Base-by-base conservation (phyloP, 2,888 invertebrate genomes). In the Micropterix aruncella region DNA sequence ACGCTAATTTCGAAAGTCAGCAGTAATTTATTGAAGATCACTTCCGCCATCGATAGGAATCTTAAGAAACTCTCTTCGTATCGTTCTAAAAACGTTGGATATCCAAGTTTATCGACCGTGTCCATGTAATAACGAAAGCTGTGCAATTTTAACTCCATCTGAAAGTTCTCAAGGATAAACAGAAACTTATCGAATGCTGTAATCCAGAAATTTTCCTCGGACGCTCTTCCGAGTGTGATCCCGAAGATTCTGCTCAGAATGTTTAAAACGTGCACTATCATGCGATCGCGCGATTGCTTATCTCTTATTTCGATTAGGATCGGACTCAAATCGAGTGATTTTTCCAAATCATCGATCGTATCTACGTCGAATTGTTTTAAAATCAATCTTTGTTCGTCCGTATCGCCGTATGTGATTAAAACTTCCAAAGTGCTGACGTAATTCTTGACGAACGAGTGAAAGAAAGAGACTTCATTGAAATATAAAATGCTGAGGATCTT, bases 401-500 rank as follows among this genome's bases (percentile, higher is more conserved):
- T 41, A 18, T 62, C 57, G 53, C 62, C 60, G 57, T 65, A 73
- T 19, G 64, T 51, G 42, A 68, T 61, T 42, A 76, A 55, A 52
- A 63, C 58, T 38, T 57, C 50, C 36, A 75, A 52, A 41, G 70
- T 60, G 36, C 56, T 54, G 44, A 61, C 55, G 55, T 78, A 79
- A 53, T 77, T 71, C 1, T 54, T 53, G 43, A 67, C 63, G 16
- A 78, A 52, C 48, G 63, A 59, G 40, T 65, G 56, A 56, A 71
- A 74, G 54, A 74, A 67, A 49, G 69, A 57, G 44, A 73, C 67
- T 48, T 65, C 65, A 54, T 73, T 70, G 45, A 65, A 61, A 50
- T 66, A 67, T 5, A 78, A 55, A 49, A 73, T 66, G 38, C 67
- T 63, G 43, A 78, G 51, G 50, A 78, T 72, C 58, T 70, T 71